Conservation (phyloP, 2,113 vertebrate genomes). For the Callaeas wilsoni region DNA sequence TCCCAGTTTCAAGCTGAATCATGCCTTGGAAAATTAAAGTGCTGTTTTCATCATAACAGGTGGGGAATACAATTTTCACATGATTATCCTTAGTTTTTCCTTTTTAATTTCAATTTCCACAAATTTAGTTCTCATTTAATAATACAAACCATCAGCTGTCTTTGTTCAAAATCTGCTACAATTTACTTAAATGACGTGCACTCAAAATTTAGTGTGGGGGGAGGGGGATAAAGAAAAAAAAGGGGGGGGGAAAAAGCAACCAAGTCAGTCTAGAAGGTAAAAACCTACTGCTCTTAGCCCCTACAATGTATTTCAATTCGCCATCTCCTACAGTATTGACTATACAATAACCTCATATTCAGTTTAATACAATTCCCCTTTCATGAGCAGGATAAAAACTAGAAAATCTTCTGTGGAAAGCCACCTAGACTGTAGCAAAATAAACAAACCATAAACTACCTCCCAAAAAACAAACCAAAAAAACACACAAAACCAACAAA, state of each 20-base stretch:
- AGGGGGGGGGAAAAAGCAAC: accelerated
- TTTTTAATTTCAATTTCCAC: neutral
- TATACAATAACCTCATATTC: neutral
- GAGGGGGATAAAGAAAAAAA: too few relatives aligned
- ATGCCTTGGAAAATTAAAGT: neutral
- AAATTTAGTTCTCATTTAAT: neutral
- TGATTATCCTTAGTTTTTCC: neutral
- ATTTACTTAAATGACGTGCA: neutral
- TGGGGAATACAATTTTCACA: neutral
- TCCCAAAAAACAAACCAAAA: neutral
- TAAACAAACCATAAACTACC: neutral
- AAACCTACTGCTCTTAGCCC: neutral
- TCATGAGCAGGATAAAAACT: neutral
- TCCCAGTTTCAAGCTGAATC: neutral
- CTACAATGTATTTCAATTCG: neutral
- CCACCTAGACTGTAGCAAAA: neutral
- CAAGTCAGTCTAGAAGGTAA: neutral
- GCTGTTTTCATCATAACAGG: neutral
- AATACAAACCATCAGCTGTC: neutral
- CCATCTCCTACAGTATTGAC: neutral
- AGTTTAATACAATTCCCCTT: neutral
- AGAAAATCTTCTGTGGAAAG: neutral
- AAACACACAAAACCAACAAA: neutral
- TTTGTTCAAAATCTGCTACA: neutral
- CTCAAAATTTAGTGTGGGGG: neutral